Percentiles rank a stretch among this genome's conserved stretches.
Evolutionary conservation across 1,140 invertebrate genomes (phyloP).

Genomic region (Pseudomyrmex sp.): DNA sequence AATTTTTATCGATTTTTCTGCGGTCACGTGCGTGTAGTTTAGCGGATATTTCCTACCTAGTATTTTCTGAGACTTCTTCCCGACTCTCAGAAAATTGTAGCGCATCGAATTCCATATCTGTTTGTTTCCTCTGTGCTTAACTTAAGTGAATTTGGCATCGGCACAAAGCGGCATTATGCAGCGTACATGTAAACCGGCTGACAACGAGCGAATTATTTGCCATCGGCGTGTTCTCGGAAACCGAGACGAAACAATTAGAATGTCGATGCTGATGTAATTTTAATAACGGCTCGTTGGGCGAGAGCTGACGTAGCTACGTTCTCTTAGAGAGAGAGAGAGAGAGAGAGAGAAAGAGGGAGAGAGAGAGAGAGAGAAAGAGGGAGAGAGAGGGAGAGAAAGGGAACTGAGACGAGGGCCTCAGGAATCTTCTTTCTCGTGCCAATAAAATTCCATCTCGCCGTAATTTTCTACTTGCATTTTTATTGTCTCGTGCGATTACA

Average conservation of each 20-base stretch:
- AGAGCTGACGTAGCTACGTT: not conserved
- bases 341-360: no score
- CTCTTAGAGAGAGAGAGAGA: no score
- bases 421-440: not conserved
- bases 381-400: no score
- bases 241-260: slow-evolving; percentile 62
- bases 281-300: not conserved
- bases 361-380: no score
- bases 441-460: not conserved
- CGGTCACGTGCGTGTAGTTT: not conserved
- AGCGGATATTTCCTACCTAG: no score
- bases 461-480: not conserved
- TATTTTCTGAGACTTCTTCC: not conserved
- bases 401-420: not conserved
- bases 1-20: not conserved
- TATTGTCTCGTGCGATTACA: not conserved
- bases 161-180: slow-evolving; percentile 18
- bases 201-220: slow-evolving; percentile 56
- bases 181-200: slow-evolving; percentile 21
- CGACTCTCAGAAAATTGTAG: not conserved
- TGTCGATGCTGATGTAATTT: slow-evolving; percentile 59
- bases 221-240: slow-evolving; percentile 46
- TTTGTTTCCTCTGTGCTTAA: slow-evolving; percentile 7
- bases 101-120: not conserved
- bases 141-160: not conserved